A percentile compares a stretch with the other conserved stretches of the same genome.
These are phyloP conservation scores for Andrena praecox DNA, from an alignment of 2,888 invertebrate species.

Conservation along the genomic window DNA sequence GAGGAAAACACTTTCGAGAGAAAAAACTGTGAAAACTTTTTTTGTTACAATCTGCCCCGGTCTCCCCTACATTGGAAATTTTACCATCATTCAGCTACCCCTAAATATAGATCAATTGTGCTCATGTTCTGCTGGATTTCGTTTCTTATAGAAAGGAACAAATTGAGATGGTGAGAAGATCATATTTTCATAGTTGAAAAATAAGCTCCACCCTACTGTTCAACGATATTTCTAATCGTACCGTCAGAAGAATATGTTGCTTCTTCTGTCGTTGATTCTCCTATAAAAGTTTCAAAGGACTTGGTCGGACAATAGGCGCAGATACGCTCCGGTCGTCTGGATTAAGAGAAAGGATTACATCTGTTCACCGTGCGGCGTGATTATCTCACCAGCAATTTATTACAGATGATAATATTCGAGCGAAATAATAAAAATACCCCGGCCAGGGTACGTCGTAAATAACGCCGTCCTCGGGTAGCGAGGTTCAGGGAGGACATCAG, in stretches of 20 bases:
- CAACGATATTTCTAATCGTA: too few species aligned
- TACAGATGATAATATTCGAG: constrained; percentile 55
- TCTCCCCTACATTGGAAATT: too few species aligned
- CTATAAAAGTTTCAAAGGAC: neutral
- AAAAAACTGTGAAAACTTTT: too few species aligned
- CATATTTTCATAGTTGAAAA: too few species aligned
- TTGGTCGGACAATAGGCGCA: neutral
- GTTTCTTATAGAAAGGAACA: too few species aligned
- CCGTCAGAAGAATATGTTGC: neutral
- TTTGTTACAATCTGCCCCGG: too few species aligned
- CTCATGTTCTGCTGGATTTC: too few species aligned
- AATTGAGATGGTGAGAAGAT: too few species aligned
- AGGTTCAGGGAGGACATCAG: constrained; percentile 52
- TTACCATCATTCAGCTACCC: too few species aligned
- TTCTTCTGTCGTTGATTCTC: neutral
- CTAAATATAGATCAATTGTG: too few species aligned
- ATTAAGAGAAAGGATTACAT: constrained; percentile 24
- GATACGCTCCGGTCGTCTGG: neutral
- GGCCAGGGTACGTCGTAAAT: constrained; percentile 54
- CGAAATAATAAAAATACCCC: constrained; percentile 57
- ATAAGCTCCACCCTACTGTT: too few species aligned
- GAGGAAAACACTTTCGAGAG: too few species aligned
- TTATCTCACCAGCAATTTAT: constrained; percentile 62
- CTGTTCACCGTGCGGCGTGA: constrained; percentile 43
- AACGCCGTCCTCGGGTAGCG: constrained; percentile 46